Evolutionary conservation across 2,888 invertebrate genomes (phyloP), one percentile per base, ranked within the genome.

Genomic region (Drosophila histrio): DNA sequence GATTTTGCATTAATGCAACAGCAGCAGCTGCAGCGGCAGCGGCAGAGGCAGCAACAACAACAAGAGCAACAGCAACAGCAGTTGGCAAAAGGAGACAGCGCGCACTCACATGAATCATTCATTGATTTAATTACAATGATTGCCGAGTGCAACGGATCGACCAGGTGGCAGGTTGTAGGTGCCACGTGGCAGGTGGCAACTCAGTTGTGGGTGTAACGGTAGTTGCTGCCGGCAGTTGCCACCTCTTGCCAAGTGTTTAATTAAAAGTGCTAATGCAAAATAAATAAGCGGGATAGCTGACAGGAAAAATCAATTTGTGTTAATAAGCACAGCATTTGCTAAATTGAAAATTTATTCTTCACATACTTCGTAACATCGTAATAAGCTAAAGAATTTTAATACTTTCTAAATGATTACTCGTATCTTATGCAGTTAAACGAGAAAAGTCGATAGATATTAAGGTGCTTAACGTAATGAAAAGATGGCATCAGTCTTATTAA

Each of bases 91-190:
- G 75, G 59, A 72, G 59, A 63, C 66, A 76, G 61, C 41, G 68
- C 64, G 78, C 86, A 76, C 83, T 84, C 87, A 82, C 86, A 84
- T 87, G 87, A 82, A 85, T 87, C 84, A 87, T 84, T 87, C 88
- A 84, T 84, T 87, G 84, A 88, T 86, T 87, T 84, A 84, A 87
- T 84, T 87, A 84, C 88, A 84, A 84, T 84, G 84, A 87, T 86
- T 83, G 82, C 87, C 73, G 49, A 71, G 73, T 62, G 60, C 62
- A 65, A 54, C 47, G 41, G 43, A 60, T 60, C 49, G 49, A 43
- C 17, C 24, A 49, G 43, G 57, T 54, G 28, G 11, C 19, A 28
- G 32, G 36, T n/a, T 19, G 13, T 13, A 24, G 7, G n/a, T 49
- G 26, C 8, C n/a, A 32, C 13, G 26, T 52, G 41, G 32, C 30